Percentiles rank a stretch among this genome's conserved stretches.
phyloP scores from a whole-genome alignment of 2,797 vertebrate genomes.

The Synanceia verrucosa region DNA sequence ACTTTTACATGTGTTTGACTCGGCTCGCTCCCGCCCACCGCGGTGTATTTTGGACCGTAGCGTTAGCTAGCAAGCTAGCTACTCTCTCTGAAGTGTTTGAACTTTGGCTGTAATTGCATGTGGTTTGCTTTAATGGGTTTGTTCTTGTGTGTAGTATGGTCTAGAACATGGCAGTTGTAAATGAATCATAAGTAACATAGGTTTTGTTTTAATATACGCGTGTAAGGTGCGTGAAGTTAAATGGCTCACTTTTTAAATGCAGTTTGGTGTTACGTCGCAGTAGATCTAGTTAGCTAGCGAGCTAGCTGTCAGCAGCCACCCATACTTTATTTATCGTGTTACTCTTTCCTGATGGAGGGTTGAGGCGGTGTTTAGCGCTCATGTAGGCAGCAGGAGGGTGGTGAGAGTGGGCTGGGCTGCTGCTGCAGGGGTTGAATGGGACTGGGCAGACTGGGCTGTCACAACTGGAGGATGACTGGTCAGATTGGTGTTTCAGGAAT shows the following conservation, averaged over 20 bases:
- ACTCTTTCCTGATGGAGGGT: neutral
- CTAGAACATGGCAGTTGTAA: neutral
- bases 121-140: rapidly evolving
- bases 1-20: slow-evolving; percentile 8
- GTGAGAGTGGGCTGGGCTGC: slow-evolving; percentile 36
- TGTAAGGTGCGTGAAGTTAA: neutral
- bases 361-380: neutral
- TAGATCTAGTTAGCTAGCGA: neutral
- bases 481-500: slow-evolving; percentile 74
- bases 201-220: no score
- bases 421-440: slow-evolving; percentile 41
- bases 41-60: neutral
- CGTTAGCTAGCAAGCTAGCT: neutral
- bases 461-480: slow-evolving; percentile 70
- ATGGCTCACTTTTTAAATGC: slow-evolving; percentile 5
- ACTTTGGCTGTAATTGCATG: neutral
- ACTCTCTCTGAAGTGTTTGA: neutral
- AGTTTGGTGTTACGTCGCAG: slow-evolving; percentile 19
- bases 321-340: neutral
- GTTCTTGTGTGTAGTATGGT: no score
- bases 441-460: slow-evolving; percentile 62
- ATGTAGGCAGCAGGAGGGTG: slow-evolving; percentile 5
- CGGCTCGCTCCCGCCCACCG: neutral
- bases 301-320: no score
- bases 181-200: rapidly evolving